Evolutionary conservation across 2,888 invertebrate genomes (phyloP).

Genomic region (Octonoba sinensis): DNA sequence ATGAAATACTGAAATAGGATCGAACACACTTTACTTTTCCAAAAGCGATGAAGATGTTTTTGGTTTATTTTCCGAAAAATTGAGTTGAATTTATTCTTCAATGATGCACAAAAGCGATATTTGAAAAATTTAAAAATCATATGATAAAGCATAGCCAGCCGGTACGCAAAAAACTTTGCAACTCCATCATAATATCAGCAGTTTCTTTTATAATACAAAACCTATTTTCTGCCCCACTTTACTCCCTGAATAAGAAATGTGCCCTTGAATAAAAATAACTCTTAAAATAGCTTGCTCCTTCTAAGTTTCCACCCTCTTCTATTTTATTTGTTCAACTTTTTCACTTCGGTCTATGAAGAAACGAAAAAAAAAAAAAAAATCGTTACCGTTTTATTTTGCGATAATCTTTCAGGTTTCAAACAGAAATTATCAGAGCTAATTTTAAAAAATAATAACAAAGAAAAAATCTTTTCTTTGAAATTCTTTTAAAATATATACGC

Average conservation of each 20-base stretch:
- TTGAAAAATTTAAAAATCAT: too few species aligned
- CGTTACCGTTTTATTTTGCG: conserved; percentile 14
- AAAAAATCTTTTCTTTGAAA: conserved; percentile 15
- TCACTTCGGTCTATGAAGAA: neutral
- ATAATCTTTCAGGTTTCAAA: conserved; percentile 41
- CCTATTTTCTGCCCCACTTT: neutral
- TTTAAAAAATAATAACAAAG: conserved; percentile 31
- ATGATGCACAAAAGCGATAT: too few species aligned
- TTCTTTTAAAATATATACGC: conserved; percentile 6
- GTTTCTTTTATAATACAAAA: neutral
- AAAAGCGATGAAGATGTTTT: too few species aligned
- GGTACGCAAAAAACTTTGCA: too few species aligned
- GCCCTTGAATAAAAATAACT: conserved; percentile 19
- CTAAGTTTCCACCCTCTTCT: too few species aligned
- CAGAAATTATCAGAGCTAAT: conserved; percentile 56
- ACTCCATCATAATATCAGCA: too few species aligned
- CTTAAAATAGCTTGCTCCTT: conserved; percentile 16
- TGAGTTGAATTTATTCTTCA: too few species aligned
- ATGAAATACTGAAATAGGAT: too few species aligned
- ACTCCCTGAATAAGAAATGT: conserved; percentile 23
- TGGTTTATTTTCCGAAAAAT: too few species aligned
- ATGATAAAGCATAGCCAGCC: too few species aligned
- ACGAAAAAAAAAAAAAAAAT: conserved; percentile 1
- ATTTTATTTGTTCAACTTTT: too few species aligned
- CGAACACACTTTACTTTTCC: too few species aligned